Conservation (phyloP, 2,888 invertebrate species). For the Gasteruption jaculator region DNA sequence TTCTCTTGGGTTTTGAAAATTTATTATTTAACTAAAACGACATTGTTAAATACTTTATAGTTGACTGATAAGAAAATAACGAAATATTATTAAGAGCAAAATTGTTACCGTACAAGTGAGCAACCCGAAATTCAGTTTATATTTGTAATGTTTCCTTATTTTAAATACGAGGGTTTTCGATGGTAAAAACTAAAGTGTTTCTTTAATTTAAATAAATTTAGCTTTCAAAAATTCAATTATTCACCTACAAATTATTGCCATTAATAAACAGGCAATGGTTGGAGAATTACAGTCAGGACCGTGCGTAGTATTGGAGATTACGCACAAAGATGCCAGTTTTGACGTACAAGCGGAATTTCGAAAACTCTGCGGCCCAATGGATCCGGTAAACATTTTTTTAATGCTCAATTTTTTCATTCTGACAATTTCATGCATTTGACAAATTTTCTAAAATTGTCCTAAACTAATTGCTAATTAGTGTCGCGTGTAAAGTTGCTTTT, state of each 20-base stretch:
- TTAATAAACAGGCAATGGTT: conserved; percentile 66
- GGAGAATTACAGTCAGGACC: conserved; percentile 79
- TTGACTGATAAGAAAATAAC: too few species aligned
- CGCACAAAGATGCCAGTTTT: conserved; percentile 57
- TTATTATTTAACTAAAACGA: conserved; percentile 10
- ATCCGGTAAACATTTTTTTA: conserved; percentile 71
- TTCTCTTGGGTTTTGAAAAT: too few species aligned
- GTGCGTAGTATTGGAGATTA: conserved; percentile 81
- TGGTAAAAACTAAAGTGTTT: conserved; percentile 2
- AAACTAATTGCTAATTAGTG: too few species aligned
- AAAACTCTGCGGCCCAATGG: conserved; percentile 80
- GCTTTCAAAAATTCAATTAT: neutral
- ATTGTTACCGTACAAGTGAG: too few species aligned
- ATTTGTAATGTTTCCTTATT: too few species aligned
- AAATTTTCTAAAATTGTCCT: too few species aligned
- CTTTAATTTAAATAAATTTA: neutral
- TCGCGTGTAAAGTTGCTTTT: too few species aligned
- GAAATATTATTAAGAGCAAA: neutral
- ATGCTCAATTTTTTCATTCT: conserved; percentile 4
- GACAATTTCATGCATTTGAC: neutral
- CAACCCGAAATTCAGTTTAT: too few species aligned
- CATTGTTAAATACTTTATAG: too few species aligned
- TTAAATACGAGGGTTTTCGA: conserved; percentile 1
- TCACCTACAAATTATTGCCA: too few species aligned
- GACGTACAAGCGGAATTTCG: conserved; percentile 71